phyloP scores from a whole-genome alignment of 2,113 vertebrate genomes.

The Rana temporaria region DNA sequence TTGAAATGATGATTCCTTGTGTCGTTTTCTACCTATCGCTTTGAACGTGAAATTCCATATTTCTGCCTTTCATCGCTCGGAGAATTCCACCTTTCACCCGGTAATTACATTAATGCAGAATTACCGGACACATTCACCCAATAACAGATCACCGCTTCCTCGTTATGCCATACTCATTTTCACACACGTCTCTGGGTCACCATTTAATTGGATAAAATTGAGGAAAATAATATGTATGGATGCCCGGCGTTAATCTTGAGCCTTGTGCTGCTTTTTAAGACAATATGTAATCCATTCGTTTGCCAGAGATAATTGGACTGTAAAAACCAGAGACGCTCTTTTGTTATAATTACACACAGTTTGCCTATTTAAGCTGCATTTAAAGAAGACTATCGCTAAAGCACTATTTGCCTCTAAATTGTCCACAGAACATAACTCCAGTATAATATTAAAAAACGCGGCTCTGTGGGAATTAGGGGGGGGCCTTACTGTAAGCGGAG shows the following conservation, averaged over 20 bases:
- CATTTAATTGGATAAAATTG: slow-evolving; percentile 22
- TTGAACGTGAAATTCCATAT: no score
- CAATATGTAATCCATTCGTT: background rate
- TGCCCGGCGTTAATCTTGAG: background rate
- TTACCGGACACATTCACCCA: no score
- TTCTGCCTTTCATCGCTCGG: no score
- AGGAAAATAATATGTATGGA: background rate
- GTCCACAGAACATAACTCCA: no score
- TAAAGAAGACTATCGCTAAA: background rate
- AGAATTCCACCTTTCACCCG: background rate
- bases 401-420: no score
- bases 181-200: background rate
- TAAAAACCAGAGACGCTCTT: background rate
- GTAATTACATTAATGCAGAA: background rate
- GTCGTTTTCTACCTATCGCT: no score
- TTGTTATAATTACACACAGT: background rate
- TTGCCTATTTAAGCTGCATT: background rate
- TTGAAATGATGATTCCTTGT: no score
- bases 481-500: no score
- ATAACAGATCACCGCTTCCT: background rate
- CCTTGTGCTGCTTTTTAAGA: background rate
- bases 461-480: no score
- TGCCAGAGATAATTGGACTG: slow-evolving; percentile 4
- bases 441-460: background rate
- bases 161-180: background rate